Percentiles rank a stretch among this genome's conserved stretches.
Conservation (phyloP, 2,888 invertebrate species). For the Escarpia spicata region DNA sequence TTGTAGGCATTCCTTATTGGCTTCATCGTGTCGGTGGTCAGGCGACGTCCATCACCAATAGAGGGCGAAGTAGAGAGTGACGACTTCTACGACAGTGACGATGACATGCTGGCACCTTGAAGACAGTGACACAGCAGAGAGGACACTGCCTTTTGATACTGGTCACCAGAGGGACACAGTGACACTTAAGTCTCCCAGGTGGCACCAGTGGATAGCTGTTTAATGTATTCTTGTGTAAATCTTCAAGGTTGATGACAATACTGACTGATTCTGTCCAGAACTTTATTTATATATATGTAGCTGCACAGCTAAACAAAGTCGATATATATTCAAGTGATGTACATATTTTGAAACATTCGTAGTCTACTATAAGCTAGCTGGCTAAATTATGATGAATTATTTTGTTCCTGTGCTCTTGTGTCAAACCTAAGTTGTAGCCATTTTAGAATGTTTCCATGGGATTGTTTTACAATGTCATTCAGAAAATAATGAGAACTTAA, state of each 20-base stretch:
- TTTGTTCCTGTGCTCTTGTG: background rate
- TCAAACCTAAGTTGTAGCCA: background rate
- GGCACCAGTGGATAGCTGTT: background rate
- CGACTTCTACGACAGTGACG: slow-evolving; percentile 62
- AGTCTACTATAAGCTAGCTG: background rate
- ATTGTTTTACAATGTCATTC: background rate
- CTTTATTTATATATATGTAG: background rate
- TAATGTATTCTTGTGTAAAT: background rate
- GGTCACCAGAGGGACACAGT: background rate
- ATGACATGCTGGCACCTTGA: slow-evolving; percentile 33
- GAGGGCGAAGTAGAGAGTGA: slow-evolving; percentile 59
- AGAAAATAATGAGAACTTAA: background rate
- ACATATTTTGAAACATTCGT: background rate
- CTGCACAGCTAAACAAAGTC: background rate
- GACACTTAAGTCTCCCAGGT: background rate
- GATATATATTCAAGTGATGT: background rate
- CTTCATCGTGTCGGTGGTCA: slow-evolving; percentile 55
- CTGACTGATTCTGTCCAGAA: background rate
- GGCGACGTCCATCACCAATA: slow-evolving; percentile 54
- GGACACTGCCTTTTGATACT: no score
- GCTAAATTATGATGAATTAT: background rate
- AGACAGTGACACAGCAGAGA: background rate
- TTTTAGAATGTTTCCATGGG: background rate
- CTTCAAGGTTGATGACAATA: no score
- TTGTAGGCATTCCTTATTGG: slow-evolving; percentile 57